A percentile compares a stretch with the other conserved stretches of the same genome.
These are phyloP conservation scores for Chrysolina americana DNA, from an alignment of 2,888 invertebrate species.

Conservation along the genomic window DNA sequence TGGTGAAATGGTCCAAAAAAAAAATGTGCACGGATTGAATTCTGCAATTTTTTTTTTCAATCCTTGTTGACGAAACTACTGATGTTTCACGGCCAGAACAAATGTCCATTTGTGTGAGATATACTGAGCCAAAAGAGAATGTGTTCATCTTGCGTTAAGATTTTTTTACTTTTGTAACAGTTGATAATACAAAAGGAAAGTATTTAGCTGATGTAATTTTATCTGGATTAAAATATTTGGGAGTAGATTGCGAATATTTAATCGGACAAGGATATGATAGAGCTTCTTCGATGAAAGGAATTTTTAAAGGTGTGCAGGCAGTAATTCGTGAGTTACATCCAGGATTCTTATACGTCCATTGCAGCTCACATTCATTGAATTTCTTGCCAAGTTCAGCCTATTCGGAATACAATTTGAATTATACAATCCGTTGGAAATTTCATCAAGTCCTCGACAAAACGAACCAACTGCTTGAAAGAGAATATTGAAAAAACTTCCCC, in stretches of 20 bases:
- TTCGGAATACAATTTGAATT: conserved; percentile 43
- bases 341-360: no score
- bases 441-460: neutral
- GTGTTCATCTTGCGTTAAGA: conserved; percentile 31
- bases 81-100: conserved; percentile 25
- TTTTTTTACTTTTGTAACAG: conserved; percentile 38
- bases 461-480: conserved; percentile 38
- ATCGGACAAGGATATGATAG: no score
- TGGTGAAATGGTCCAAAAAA: conserved; percentile 23
- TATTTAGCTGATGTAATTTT: conserved; percentile 42
- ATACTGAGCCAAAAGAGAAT: conserved; percentile 26
- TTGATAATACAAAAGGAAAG: conserved; percentile 40
- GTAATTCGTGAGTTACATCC: no score
- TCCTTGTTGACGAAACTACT: conserved; percentile 22
- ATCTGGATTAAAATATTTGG: conserved; percentile 42
- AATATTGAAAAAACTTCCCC: conserved; percentile 21
- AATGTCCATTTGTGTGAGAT: conserved; percentile 26
- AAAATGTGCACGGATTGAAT: conserved; percentile 17
- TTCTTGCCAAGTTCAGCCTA: conserved; percentile 36
- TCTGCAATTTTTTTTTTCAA: neutral
- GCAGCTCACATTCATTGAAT: no score
- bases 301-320: no score
- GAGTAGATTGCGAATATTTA: conserved; percentile 27
- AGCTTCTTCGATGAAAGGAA: no score
- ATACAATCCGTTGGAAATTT: conserved; percentile 22